Percentiles rank a stretch among this genome's conserved stretches.
phyloP scores from a whole-genome alignment of 1,140 invertebrate species.

The Trichogramma pretiosum region DNA sequence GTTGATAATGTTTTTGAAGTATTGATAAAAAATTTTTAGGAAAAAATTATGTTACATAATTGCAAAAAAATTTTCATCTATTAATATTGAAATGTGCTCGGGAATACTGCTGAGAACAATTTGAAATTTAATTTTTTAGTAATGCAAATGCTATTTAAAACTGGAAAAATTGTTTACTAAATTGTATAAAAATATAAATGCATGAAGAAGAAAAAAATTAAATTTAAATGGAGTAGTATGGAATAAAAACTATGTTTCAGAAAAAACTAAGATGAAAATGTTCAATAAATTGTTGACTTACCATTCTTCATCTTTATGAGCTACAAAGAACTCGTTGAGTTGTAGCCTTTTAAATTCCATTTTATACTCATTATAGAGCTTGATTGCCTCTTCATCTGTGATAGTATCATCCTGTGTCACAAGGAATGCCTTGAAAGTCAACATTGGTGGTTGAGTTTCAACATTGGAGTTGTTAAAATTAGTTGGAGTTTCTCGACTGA shows the following conservation, averaged over 20 bases:
- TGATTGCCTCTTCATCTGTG: conserved; percentile 91
- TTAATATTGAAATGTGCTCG: too few species aligned
- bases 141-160: too few species aligned
- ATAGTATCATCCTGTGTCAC: conserved; percentile 95
- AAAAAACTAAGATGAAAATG: neutral
- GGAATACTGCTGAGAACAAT: conserved; percentile 16
- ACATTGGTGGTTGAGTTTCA: conserved; percentile 84
- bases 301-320: conserved; percentile 99
- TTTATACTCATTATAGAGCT: conserved; percentile 98
- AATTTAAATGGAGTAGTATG: neutral
- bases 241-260: too few species aligned
- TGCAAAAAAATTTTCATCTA: too few species aligned
- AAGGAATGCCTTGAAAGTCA: conserved; percentile 95
- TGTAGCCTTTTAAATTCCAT: conserved; percentile 92
- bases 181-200: conserved; percentile 3
- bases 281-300: conserved; percentile 46
- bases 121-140: conserved; percentile 6
- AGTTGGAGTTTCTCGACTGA: conserved; percentile 37
- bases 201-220: conserved; percentile 6
- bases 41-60: too few species aligned
- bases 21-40: conserved; percentile 2
- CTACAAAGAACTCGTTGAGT: conserved; percentile 96
- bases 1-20: too few species aligned
- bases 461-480: conserved; percentile 45
- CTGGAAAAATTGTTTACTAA: too few species aligned